phyloP scores from a whole-genome alignment of 1,140 invertebrate genomes.

The Leptopilina clavipes region DNA sequence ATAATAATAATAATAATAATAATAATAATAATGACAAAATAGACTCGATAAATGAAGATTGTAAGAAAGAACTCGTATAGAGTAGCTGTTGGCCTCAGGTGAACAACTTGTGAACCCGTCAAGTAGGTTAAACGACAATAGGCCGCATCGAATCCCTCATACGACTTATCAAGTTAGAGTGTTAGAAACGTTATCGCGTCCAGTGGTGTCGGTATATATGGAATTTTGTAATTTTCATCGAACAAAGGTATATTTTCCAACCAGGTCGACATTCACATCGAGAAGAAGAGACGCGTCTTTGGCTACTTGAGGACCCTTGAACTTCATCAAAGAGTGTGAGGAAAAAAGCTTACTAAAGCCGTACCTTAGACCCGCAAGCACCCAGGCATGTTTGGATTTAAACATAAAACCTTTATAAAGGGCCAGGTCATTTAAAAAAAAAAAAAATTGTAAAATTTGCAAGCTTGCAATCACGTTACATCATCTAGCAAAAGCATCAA shows the following conservation, averaged over 20 bases:
- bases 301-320: slow-evolving; percentile 1
- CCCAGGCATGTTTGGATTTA: background rate
- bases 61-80: slow-evolving; percentile 18
- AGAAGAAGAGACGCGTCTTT: slow-evolving; percentile 22
- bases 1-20: background rate
- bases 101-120: slow-evolving; percentile 21
- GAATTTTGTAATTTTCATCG: background rate
- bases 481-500: slow-evolving; percentile 39
- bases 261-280: background rate
- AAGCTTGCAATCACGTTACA: slow-evolving; percentile 38
- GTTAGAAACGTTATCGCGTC: slow-evolving; percentile 48
- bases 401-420: slow-evolving; percentile 18
- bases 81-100: slow-evolving; percentile 6
- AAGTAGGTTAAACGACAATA: slow-evolving; percentile 52
- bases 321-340: background rate
- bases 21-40: background rate
- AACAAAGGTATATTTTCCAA: slow-evolving; percentile 8
- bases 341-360: slow-evolving; percentile 27
- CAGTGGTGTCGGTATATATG: background rate
- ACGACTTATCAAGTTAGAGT: slow-evolving; percentile 48
- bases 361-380: background rate
- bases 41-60: background rate
- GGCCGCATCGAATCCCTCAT: slow-evolving; percentile 36
- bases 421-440: background rate
- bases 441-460: background rate